Percentiles rank a stretch among this genome's conserved stretches.
Evolutionary conservation across 2,888 invertebrate genomes (phyloP).

Genomic region (Drosophila anceps): DNA sequence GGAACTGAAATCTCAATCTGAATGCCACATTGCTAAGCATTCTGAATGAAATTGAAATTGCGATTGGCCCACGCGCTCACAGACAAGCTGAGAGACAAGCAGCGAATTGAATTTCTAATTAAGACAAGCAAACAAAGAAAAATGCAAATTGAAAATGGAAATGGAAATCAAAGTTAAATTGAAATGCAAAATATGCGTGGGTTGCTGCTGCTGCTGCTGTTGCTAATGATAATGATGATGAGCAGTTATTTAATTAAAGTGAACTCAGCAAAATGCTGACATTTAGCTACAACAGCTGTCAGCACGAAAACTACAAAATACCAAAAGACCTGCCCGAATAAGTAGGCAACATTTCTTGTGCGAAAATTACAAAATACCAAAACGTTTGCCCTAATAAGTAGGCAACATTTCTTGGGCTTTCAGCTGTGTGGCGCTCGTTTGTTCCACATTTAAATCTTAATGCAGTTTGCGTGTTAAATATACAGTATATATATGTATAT

Average conservation of each 20-base stretch:
- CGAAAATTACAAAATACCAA: slow-evolving; percentile 19
- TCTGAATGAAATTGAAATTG: slow-evolving; percentile 32
- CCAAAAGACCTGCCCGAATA: slow-evolving; percentile 34
- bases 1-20: slow-evolving; percentile 8
- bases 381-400: slow-evolving; percentile 45
- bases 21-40: slow-evolving; percentile 17
- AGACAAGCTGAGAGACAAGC: neutral
- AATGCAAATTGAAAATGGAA: slow-evolving; percentile 36
- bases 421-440: neutral
- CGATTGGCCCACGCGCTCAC: slow-evolving; percentile 13
- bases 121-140: slow-evolving; percentile 39
- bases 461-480: slow-evolving; percentile 59
- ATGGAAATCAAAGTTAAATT: slow-evolving; percentile 47
- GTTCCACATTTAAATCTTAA: slow-evolving; percentile 32
- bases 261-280: slow-evolving; percentile 12
- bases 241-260: slow-evolving; percentile 37
- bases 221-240: slow-evolving; percentile 10
- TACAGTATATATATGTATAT: neutral
- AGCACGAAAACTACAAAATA: slow-evolving; percentile 16
- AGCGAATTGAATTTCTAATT: slow-evolving; percentile 56
- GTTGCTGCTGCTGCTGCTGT: neutral
- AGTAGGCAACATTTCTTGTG: slow-evolving; percentile 45
- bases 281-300: slow-evolving; percentile 38
- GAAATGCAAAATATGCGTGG: slow-evolving; percentile 26
- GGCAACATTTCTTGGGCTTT: slow-evolving; percentile 31